Percentiles rank a stretch among this genome's conserved stretches.
These are phyloP conservation scores for Coreoperca whiteheadi DNA, from an alignment of 2,113 vertebrate species.

Conservation along the genomic window DNA sequence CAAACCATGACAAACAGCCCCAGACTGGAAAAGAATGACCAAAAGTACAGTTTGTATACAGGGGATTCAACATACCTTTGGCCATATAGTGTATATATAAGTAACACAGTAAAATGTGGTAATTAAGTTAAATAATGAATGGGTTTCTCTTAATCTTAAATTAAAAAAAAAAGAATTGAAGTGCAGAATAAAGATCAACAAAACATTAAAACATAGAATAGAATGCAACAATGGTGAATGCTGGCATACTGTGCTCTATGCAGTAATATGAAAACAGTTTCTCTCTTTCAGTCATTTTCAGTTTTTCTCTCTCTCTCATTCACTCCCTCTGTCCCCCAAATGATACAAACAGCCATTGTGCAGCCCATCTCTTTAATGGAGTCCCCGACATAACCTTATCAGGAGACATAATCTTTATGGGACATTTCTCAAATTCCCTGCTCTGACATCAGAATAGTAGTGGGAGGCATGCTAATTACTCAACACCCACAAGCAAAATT, in stretches of 20 bases:
- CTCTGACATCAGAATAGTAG: slow-evolving; percentile 75
- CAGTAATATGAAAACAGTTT: neutral
- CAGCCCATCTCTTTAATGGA: slow-evolving; percentile 72
- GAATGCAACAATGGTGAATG: neutral
- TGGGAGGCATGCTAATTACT: slow-evolving; percentile 74
- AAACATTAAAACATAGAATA: neutral
- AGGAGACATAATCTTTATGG: slow-evolving; percentile 80
- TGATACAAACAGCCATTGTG: slow-evolving; percentile 79
- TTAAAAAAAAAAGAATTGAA: neutral
- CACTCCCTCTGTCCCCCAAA: slow-evolving; percentile 18
- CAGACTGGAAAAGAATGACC: neutral
- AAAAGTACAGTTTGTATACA: neutral
- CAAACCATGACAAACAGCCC: neutral
- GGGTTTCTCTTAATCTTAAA: slow-evolving; percentile 5
- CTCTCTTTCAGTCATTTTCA: slow-evolving; percentile 14
- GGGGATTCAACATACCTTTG: neutral
- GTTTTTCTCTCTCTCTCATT: slow-evolving; percentile 15
- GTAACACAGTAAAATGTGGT: neutral
- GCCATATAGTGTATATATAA: neutral
- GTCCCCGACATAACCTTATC: slow-evolving; percentile 81
- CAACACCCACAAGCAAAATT: slow-evolving; percentile 79
- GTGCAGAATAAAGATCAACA: neutral
- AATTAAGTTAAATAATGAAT: neutral
- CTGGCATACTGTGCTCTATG: neutral
- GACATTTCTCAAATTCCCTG: slow-evolving; percentile 83